phyloP scores from a whole-genome alignment of 2,797 vertebrate species.

The Huso huso region DNA sequence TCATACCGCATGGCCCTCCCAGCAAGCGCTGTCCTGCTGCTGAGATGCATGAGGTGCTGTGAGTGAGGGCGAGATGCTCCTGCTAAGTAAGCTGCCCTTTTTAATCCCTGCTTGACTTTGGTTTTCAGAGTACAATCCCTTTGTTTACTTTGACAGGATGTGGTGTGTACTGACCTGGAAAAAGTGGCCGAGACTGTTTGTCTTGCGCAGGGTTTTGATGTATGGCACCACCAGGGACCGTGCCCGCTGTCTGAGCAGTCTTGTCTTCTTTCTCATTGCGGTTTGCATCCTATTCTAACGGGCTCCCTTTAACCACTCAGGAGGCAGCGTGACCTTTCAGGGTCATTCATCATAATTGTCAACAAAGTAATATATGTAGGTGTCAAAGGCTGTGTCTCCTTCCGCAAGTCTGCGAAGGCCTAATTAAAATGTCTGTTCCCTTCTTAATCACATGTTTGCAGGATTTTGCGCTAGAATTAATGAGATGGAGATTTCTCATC shows the following conservation, averaged over 20 bases:
- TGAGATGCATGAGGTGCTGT: slow-evolving; percentile 64
- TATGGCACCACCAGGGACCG: slow-evolving; percentile 31
- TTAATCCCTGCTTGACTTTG: slow-evolving; percentile 71
- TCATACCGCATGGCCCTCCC: slow-evolving; percentile 18
- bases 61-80: slow-evolving; percentile 32
- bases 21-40: slow-evolving; percentile 35
- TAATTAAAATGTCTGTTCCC: slow-evolving; percentile 63
- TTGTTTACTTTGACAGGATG: slow-evolving; percentile 73
- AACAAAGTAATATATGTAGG: slow-evolving; percentile 49
- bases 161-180: slow-evolving; percentile 72
- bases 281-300: slow-evolving; percentile 9
- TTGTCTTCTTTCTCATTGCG: slow-evolving; percentile 3
- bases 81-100: slow-evolving; percentile 47
- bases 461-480: neutral
- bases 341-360: slow-evolving; percentile 70
- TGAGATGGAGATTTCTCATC: neutral
- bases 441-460: neutral
- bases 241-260: slow-evolving; percentile 16
- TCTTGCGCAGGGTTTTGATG: slow-evolving; percentile 49
- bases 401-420: slow-evolving; percentile 55
- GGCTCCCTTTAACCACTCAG: slow-evolving; percentile 24
- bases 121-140: slow-evolving; percentile 63
- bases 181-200: slow-evolving; percentile 66
- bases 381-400: slow-evolving; percentile 61
- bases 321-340: slow-evolving; percentile 46